Base-by-base conservation (phyloP, 2,888 invertebrate genomes). In the Chloromyia formosa region DNA sequence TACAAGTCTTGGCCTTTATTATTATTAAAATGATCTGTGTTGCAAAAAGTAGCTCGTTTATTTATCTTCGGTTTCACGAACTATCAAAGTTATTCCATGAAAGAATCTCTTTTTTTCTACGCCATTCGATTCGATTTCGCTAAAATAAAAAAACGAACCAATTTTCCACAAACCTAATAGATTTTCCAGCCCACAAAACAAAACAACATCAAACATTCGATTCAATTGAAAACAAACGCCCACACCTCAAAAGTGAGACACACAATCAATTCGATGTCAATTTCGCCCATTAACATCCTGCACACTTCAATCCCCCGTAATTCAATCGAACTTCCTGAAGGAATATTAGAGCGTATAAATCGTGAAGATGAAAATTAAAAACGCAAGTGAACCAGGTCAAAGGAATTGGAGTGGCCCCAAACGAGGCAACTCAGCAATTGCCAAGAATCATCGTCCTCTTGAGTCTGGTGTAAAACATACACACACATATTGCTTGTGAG, bases 341-440 rank as follows among this genome's bases (percentile, higher is more conserved):
- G 16, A 49, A 49, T 49, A 49, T 49, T n/a, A 49, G 49, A 49
- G 49, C 49, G 49, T 3, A 49, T 49, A 49, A 49, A 49, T 49
- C 12, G 4, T 49, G 49, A 49, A 49, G 12, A n/a, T 49, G 14
- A 49, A 49, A 49, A 49, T 49, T 12, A 49, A 49, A 49, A 49
- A n/a, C 49, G 49, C 14, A 49, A 49, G 16, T n/a, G 49, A 49
- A 49, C 49, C 49, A 49, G 49, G 49, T 49, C 49, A 49, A 49
- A 49, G 49, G 49, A n/a, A n/a, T n/a, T 49, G 49, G 49, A 49
- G 49, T n/a, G 16, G 14, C 49, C 16, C 49, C 16, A 49, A 49
- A 49, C 16, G 49, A 49, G 49, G 16, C 49, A 49, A 2, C 49
- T 49, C 49, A 49, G 49, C 49, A 49, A 49, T 49, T 49, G 49